Conservation (phyloP, 2,797 vertebrate species). For the Coilia nasus region DNA sequence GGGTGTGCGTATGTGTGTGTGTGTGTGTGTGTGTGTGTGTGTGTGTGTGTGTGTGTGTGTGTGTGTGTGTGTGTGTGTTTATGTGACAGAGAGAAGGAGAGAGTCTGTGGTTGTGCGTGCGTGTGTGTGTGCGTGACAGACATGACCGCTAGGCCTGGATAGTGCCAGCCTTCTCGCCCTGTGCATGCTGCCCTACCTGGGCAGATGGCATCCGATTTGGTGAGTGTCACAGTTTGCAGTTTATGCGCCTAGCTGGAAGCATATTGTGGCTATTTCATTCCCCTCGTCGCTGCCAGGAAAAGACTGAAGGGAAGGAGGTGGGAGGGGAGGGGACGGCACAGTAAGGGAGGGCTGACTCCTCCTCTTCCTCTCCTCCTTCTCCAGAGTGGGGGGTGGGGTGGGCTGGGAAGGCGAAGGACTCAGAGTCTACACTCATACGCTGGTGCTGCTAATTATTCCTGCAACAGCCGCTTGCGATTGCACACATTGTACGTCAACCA, state of each 20-base stretch:
- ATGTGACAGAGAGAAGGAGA: no score
- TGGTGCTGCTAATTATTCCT: slow-evolving; percentile 69
- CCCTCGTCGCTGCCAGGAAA: slow-evolving; percentile 53
- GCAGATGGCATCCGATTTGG: slow-evolving; percentile 49
- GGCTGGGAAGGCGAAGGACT: not conserved
- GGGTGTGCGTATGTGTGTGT: not conserved
- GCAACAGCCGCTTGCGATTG: slow-evolving; percentile 67
- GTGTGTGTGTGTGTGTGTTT: slow-evolving; percentile 23
- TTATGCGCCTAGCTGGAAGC: slow-evolving; percentile 52
- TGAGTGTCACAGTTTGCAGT: slow-evolving; percentile 55
- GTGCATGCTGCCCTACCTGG: slow-evolving; percentile 52
- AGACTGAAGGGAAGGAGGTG: slow-evolving; percentile 34
- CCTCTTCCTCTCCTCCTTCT: slow-evolving; percentile 34
- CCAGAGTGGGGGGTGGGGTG: no score
- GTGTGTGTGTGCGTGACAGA: slow-evolving; percentile 16
- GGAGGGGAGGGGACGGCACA: no score
- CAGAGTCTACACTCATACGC: slow-evolving; percentile 52
- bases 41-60: not conserved
- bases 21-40: not conserved
- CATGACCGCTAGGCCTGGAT: slow-evolving; percentile 17
- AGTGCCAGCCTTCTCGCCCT: slow-evolving; percentile 5
- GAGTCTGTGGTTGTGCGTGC: slow-evolving; percentile 25
- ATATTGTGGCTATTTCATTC: slow-evolving; percentile 54
- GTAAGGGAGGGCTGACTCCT: slow-evolving; percentile 26
- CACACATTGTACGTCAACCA: slow-evolving; percentile 58